Evolutionary conservation across 64 coral and sea anemone genomes (phyloP).

Genomic region (Astreopora myriophthalma): DNA sequence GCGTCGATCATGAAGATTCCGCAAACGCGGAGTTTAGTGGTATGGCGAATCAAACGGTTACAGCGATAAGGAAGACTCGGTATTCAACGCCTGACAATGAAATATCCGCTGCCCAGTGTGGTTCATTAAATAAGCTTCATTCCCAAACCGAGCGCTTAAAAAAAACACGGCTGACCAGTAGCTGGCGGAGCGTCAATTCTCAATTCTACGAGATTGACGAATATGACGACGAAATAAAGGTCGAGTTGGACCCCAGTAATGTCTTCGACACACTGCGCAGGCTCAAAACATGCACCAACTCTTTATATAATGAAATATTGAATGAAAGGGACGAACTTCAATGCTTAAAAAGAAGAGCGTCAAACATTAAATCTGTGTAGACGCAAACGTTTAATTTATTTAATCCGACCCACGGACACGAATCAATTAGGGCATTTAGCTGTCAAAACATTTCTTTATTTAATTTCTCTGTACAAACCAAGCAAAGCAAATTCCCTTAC

Average conservation of each 20-base stretch:
- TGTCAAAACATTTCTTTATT: too few relatives aligned
- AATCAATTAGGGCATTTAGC: not conserved
- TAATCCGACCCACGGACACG: not conserved
- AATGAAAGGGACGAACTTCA: conserved; percentile 36
- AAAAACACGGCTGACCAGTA: conserved; percentile 27
- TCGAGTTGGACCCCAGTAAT: conserved; percentile 13
- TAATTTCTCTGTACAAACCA: too few relatives aligned
- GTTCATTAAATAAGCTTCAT: not conserved
- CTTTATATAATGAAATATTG: conserved; percentile 59
- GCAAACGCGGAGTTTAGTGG: not conserved
- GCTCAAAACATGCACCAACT: conserved; percentile 50
- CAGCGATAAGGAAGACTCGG: not conserved
- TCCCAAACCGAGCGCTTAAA: not conserved
- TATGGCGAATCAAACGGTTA: not conserved
- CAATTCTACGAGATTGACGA: conserved; percentile 71
- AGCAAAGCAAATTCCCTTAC: too few relatives aligned
- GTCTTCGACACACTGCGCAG: conserved; percentile 39
- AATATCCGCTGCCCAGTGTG: not conserved
- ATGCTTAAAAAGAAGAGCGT: not conserved
- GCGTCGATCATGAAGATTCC: not conserved
- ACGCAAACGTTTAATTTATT: not conserved
- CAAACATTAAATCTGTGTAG: not conserved
- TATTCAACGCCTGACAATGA: not conserved
- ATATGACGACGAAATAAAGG: conserved; percentile 69
- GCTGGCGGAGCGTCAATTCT: conserved; percentile 46